phyloP scores from a whole-genome alignment of 2,113 vertebrate species.

The Dasypus novemcinctus region DNA sequence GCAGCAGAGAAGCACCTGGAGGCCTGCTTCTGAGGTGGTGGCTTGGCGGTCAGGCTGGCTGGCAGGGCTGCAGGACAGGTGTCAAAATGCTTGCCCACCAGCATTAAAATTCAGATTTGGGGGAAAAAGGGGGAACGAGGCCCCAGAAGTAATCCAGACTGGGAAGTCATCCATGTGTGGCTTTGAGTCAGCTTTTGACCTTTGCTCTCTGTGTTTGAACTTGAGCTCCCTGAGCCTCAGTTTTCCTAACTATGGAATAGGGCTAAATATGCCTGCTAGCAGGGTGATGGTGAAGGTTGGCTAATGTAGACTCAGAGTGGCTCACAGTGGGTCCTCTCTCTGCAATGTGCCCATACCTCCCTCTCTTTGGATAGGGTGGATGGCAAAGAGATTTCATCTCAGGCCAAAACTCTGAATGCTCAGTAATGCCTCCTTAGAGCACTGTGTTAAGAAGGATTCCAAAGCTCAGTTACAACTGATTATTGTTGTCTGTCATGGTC shows the following conservation, averaged over 20 bases:
- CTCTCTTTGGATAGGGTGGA: neutral
- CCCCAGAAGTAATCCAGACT: neutral
- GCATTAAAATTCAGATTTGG: neutral
- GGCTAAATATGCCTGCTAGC: neutral
- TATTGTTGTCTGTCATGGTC: fast-evolving
- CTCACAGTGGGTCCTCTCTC: neutral
- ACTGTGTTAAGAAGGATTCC: neutral
- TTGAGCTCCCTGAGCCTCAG: neutral
- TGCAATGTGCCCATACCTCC: neutral
- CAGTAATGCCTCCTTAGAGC: neutral
- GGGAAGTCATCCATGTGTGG: fast-evolving
- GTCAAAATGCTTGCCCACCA: neutral
- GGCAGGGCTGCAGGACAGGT: neutral
- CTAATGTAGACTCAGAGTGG: fast-evolving
- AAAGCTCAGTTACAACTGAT: neutral
- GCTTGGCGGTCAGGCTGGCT: neutral
- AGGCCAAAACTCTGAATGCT: neutral
- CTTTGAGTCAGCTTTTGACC: neutral
- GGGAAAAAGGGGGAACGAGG: neutral
- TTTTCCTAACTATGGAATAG: neutral
- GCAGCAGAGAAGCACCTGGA: fast-evolving
- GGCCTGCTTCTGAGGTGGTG: neutral
- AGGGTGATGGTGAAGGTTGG: neutral
- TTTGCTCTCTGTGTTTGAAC: neutral
- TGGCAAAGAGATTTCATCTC: neutral